Evolutionary conservation across 2,113 vertebrate genomes (phyloP).

Genomic region (Eolophus roseicapilla): DNA sequence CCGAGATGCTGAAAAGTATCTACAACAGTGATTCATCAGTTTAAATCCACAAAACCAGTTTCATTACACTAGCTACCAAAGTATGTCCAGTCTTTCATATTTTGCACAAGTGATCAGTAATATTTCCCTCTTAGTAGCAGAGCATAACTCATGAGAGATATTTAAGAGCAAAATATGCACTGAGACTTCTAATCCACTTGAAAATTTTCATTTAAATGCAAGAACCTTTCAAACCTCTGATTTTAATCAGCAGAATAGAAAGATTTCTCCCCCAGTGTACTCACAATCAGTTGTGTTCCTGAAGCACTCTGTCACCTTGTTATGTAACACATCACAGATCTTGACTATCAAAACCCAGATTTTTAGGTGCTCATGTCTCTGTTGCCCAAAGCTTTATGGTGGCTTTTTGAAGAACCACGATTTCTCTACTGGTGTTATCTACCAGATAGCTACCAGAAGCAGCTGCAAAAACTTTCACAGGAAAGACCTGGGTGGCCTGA

Average conservation of each 20-base stretch:
- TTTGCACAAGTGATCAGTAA: not conserved
- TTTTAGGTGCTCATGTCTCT: not conserved
- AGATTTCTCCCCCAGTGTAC: not conserved
- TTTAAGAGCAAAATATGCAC: not conserved
- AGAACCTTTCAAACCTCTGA: not conserved
- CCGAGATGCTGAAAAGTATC: not conserved
- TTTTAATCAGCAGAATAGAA: not conserved
- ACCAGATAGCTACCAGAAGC: not conserved
- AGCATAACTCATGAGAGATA: not conserved
- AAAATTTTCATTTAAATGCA: not conserved
- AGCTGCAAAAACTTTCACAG: not conserved
- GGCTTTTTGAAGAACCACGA: fast-evolving
- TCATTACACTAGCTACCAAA: not conserved
- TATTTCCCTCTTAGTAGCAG: not conserved
- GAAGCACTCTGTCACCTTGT: not conserved
- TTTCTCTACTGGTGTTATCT: not conserved
- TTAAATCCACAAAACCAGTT: not conserved
- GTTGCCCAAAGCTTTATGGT: not conserved
- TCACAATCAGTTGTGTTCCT: not conserved
- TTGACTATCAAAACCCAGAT: not conserved
- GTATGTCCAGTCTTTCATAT: not conserved
- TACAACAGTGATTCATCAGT: not conserved
- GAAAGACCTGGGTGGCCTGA: not conserved
- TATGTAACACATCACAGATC: not conserved
- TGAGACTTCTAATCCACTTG: not conserved